Conservation (phyloP, 2,797 vertebrate genomes). For the Todus mexicanus region DNA sequence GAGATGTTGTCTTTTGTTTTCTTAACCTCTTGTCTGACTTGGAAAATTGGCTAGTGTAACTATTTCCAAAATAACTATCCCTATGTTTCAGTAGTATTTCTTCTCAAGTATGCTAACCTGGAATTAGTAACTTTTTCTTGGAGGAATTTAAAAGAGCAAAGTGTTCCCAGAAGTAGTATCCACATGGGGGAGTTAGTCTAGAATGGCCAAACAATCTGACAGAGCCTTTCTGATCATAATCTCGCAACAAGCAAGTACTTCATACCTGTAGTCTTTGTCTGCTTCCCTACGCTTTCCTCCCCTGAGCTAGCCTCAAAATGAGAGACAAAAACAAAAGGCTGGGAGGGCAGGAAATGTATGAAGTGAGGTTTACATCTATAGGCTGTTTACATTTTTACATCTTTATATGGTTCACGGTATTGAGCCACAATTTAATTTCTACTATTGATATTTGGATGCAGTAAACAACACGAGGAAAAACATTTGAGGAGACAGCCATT, state of each 20-base stretch:
- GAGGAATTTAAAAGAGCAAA: neutral
- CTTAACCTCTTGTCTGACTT: neutral
- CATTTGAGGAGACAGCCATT: neutral
- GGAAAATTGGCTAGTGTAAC: neutral
- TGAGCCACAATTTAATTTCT: neutral
- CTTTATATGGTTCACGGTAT: neutral
- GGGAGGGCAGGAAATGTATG: neutral
- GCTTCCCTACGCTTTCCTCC: neutral
- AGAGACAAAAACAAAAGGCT: neutral
- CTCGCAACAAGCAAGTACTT: neutral
- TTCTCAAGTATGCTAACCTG: neutral
- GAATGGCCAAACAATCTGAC: neutral
- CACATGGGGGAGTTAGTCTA: neutral
- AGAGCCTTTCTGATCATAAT: neutral
- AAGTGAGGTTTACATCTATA: neutral
- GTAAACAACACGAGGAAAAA: neutral
- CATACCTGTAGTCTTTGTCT: neutral
- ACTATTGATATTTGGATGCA: neutral
- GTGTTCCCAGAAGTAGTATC: neutral
- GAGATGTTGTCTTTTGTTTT: neutral
- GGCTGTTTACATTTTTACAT: neutral
- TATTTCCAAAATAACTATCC: slow-evolving; percentile 2
- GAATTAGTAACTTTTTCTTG: neutral
- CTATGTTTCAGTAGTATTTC: neutral
- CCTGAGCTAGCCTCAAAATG: neutral